A percentile compares a stretch with the other conserved stretches of the same genome.
Conservation (phyloP, 2,113 vertebrate genomes). For the Enhydra lutris region DNA sequence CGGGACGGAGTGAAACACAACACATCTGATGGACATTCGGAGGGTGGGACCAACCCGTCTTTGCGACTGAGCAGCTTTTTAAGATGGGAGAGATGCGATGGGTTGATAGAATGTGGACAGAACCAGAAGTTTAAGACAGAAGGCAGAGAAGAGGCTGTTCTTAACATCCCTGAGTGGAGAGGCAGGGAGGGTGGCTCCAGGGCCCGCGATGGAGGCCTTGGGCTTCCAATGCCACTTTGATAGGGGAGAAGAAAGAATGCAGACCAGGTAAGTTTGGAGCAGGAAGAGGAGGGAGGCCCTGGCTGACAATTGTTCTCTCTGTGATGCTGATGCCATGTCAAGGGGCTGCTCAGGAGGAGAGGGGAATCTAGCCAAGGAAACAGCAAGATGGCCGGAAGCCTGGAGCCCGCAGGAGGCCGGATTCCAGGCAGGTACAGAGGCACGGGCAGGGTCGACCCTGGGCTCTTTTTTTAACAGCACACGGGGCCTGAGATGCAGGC, state of each 20-base stretch:
- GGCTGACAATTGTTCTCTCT: not conserved
- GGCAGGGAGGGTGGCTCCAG: not conserved
- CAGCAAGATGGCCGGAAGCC: not conserved
- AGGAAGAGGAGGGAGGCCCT: not conserved
- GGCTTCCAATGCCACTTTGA: not conserved
- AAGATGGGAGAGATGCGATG: not conserved
- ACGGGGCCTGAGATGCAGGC: not conserved
- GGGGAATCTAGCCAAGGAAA: not conserved
- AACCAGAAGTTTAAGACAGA: not conserved
- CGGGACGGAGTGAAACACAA: not conserved
- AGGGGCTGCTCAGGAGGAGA: not conserved
- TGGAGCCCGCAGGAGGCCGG: not conserved
- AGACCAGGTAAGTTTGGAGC: not conserved
- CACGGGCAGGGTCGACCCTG: rapidly evolving
- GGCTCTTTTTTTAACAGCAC: not conserved
- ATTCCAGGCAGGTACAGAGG: not conserved
- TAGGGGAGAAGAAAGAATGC: not conserved
- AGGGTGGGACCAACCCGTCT: not conserved
- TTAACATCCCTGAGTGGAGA: not conserved
- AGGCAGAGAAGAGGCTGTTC: not conserved
- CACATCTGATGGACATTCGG: not conserved
- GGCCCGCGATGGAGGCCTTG: not conserved
- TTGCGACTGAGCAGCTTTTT: not conserved
- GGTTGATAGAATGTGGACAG: not conserved
- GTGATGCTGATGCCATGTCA: not conserved